Evolutionary conservation across 2,113 vertebrate species (phyloP).

Genomic region (Tychaedon coryphoeus): DNA sequence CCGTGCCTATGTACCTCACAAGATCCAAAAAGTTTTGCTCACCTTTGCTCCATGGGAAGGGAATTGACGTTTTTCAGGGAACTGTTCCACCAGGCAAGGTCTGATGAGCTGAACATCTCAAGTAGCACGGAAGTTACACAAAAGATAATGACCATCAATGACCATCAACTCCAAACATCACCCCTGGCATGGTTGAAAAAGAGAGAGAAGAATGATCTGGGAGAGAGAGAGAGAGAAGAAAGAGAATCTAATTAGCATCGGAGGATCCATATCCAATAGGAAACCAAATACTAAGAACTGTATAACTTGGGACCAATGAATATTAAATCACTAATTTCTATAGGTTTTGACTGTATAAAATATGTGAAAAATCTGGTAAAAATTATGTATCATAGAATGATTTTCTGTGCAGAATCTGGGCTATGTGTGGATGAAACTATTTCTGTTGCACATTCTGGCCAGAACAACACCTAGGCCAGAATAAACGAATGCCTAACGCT

Average conservation of each 20-base stretch:
- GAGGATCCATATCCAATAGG: rapidly evolving
- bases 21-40: background rate
- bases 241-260: background rate
- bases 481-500: background rate
- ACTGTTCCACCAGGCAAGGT: background rate
- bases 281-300: background rate
- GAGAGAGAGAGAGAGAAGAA: background rate
- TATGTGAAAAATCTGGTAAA: background rate
- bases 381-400: background rate
- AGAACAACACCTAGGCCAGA: background rate
- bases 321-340: background rate
- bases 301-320: background rate
- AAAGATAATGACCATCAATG: background rate
- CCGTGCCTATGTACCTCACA: no score
- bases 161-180: background rate
- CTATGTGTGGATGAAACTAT: background rate
- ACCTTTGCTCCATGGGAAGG: rapidly evolving
- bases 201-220: background rate
- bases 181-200: rapidly evolving
- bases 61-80: background rate
- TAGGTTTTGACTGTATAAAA: background rate
- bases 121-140: background rate
- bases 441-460: background rate
- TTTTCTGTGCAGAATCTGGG: background rate
- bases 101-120: background rate